phyloP scores from a whole-genome alignment of 2,888 invertebrate genomes.

The Iphiclides podalirius region DNA sequence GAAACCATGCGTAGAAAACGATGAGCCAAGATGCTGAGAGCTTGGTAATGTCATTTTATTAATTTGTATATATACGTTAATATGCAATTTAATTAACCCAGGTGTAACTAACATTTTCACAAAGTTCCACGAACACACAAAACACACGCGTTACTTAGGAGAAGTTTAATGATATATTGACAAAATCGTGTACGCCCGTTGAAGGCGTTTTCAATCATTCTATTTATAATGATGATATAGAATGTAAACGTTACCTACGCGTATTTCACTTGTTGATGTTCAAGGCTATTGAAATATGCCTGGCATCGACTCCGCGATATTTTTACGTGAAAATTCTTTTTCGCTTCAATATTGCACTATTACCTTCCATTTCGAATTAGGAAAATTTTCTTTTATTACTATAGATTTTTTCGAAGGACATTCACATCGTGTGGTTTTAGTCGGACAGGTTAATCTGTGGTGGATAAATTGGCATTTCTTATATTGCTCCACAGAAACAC shows the following conservation, averaged over 20 bases:
- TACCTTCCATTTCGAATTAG: no score
- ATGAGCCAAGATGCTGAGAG: slow-evolving; percentile 86
- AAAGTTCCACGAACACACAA: no score
- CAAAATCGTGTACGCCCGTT: slow-evolving; percentile 39
- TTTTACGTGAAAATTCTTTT: neutral
- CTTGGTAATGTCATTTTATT: slow-evolving; percentile 81
- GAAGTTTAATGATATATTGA: slow-evolving; percentile 37
- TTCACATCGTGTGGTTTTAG: no score
- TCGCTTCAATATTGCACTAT: neutral
- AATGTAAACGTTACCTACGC: slow-evolving; percentile 43
- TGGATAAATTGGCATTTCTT: no score
- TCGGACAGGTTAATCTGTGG: no score
- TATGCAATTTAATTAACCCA: no score
- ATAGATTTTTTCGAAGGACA: no score
- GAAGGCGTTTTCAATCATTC: slow-evolving; percentile 41
- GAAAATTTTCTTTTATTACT: no score
- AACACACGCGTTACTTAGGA: slow-evolving; percentile 20
- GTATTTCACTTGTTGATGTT: slow-evolving; percentile 43
- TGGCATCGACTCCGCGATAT: neutral
- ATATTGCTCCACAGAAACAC: no score
- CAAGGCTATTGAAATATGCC: slow-evolving; percentile 39
- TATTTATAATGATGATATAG: slow-evolving; percentile 68
- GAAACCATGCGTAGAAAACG: slow-evolving; percentile 84
- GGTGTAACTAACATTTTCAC: no score
- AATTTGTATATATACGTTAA: slow-evolving; percentile 13